Conservation (phyloP, 2,888 invertebrate genomes). For the Sinodicranocentrus sp. region DNA sequence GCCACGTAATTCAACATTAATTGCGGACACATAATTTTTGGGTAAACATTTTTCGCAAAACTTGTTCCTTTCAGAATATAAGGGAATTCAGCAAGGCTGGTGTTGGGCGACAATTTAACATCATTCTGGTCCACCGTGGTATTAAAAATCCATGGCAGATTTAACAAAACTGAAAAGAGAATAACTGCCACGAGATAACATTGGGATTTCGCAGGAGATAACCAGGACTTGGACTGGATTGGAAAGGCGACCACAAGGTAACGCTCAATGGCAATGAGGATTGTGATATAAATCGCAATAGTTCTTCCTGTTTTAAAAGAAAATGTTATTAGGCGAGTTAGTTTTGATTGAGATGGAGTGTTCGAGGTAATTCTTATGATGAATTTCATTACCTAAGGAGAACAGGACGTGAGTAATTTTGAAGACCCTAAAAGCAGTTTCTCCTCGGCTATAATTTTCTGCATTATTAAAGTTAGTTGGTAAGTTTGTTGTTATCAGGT, state of each 20-base stretch:
- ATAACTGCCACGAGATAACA: conserved; percentile 8
- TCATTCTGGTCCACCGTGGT: conserved; percentile 17
- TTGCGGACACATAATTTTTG: not conserved
- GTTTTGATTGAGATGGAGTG: not conserved
- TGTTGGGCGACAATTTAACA: conserved; percentile 9
- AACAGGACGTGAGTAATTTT: not conserved
- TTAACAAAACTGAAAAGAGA: conserved; percentile 1
- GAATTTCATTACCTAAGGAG: conserved; percentile 1
- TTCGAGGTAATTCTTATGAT: not conserved
- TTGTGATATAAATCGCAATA: conserved; percentile 30
- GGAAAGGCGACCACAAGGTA: conserved; percentile 50
- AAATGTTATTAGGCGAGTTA: too few relatives aligned
- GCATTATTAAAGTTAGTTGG: not conserved
- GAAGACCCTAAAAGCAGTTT: not conserved
- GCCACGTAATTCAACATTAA: conserved; percentile 4
- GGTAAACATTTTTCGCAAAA: conserved; percentile 37
- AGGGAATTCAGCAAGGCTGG: conserved; percentile 26
- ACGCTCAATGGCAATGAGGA: conserved; percentile 39
- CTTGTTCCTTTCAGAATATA: conserved; percentile 29
- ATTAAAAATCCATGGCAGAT: conserved; percentile 49
- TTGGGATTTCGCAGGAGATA: conserved; percentile 15
- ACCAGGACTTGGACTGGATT: conserved; percentile 35
- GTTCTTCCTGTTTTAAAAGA: conserved; percentile 35
- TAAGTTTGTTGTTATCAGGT: not conserved
- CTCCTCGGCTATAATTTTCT: conserved; percentile 36